Base-by-base conservation (phyloP, 2,113 vertebrate species). In the Chelonoidis abingdonii region DNA sequence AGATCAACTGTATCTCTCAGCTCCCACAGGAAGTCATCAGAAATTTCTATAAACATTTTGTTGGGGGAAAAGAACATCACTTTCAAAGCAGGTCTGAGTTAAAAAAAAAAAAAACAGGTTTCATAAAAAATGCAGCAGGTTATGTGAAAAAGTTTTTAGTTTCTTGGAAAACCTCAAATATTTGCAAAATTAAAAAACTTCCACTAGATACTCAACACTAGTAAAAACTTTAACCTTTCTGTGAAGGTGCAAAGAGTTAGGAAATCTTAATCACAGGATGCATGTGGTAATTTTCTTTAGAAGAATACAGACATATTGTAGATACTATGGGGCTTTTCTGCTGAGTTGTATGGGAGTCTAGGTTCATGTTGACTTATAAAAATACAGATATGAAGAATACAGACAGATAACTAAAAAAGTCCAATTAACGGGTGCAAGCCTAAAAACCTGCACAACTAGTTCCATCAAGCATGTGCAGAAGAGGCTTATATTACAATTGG, bases 281-380 rank as follows among this genome's bases (percentile, higher is more conserved):
- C 95, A 97, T 89, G 92, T 86, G 91, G 79, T 80, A 93, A 88
- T 88, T 21, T 72, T 91, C 72, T 21, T 35, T 49, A 89, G 83
- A 10, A 86, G 89, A 91, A 89, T 87, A 21, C 86, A 87, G 80
- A 88, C 89, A 92, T 91, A 92, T 38, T 93, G 92, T 3, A 72
- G 44, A 92, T 93, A 91, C 35, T 91, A 92, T 84, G 89, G 38
- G 41, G 21, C 12, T 89, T 89, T 80, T 83, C 38, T 2, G 24
- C 84, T 49, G 57, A 11, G 52, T 65, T 86, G 82, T 2, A 25
- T 35, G 93, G 14, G 50, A 84, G 4, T 52, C 4, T 3, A 85
- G 82, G 80, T 54, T 85, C 47, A 1, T 0, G 2, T 3, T 41
- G 89, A 86, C 82, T 8, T 52, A 52, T 3, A 81, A 44, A 2